Evolutionary conservation across 1,140 invertebrate genomes (phyloP), one percentile per base, ranked within the genome.

Genomic region (Lasioglossum albipes): DNA sequence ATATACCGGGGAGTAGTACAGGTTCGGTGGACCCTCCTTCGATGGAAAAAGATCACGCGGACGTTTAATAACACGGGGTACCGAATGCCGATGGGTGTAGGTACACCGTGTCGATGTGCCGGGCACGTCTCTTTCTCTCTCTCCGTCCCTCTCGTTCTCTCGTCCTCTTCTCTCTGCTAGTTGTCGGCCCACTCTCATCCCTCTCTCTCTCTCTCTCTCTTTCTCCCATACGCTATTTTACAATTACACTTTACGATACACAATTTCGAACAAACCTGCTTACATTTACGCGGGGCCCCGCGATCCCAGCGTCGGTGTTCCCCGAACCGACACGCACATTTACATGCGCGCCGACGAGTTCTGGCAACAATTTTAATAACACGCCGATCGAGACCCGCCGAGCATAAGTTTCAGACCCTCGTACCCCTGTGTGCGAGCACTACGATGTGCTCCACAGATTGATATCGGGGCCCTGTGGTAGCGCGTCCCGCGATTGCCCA

Each of bases 31-130:
- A 74, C 79, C 82, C 83, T 74, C 84, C 84, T 49, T 85, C 78
- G 73, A 66, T 75, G 75, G 79, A 89, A 89, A 88, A 89, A 89
- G 84, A 71, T 77, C 72, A 79, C 79, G 74, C 65, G 72, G 76
- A 81, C 83, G 82, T 85, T 89, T 89, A 88, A 89, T 89, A 88
- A 89, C 83, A 81, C 62, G 84, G 45, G 83, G 84, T 87, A 84
- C 82, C 82, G 78, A 85, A 85, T 85, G 83, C 83, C 79, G 84
- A 85, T 84, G 84, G 82, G 83, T 85, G 70, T 79, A 81, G 64
- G 78, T 77, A 84, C 61, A 70, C 66, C 64, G 52, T 52, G 72
- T 70, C 31, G 59, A 27, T 52, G 41, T 49, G 81, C 61, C 2
- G 20, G 57, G 18, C n/a, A 59, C 57, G 72, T 84, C 67, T 61